Evolutionary conservation across 2,797 vertebrate genomes (phyloP).

Genomic region (Siniperca scherzeri): DNA sequence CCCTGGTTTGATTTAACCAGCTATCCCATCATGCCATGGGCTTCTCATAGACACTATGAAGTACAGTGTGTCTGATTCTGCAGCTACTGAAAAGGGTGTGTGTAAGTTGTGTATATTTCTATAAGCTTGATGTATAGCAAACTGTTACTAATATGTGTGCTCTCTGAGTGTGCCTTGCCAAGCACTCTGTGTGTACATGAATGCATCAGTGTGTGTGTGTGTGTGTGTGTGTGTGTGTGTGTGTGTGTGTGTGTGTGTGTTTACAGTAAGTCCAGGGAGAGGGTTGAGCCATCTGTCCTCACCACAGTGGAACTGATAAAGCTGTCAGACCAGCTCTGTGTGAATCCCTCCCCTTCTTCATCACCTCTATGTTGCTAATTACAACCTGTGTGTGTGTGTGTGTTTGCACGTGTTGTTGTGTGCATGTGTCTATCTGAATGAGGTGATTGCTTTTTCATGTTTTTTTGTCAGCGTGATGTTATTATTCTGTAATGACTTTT

Average conservation of each 20-base stretch:
- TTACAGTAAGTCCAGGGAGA: slow-evolving; percentile 30
- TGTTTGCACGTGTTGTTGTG: slow-evolving; percentile 12
- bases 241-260: slow-evolving; percentile 38
- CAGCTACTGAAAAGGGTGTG: not conserved
- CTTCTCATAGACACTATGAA: slow-evolving; percentile 4
- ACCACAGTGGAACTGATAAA: slow-evolving; percentile 70
- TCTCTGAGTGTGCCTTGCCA: slow-evolving; percentile 10
- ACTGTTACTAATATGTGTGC: not conserved
- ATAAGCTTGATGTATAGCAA: slow-evolving; percentile 12
- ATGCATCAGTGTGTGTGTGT: not conserved
- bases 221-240: slow-evolving; percentile 27
- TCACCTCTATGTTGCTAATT: slow-evolving; percentile 65
- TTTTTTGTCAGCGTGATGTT: not conserved
- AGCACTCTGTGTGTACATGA: slow-evolving; percentile 8
- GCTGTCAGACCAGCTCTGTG: slow-evolving; percentile 63
- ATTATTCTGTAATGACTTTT: not conserved
- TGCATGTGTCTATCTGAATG: not conserved
- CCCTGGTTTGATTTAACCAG: slow-evolving; percentile 9
- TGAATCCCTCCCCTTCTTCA: slow-evolving; percentile 65
- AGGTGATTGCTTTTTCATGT: not conserved
- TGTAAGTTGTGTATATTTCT: not conserved
- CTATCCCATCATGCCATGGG: slow-evolving; percentile 20
- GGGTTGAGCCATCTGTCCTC: slow-evolving; percentile 73
- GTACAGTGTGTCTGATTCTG: not conserved
- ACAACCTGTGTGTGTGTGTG: slow-evolving; percentile 44